Evolutionary conservation across 2,113 vertebrate genomes (phyloP).

Genomic region (Aleadryas rufinucha): DNA sequence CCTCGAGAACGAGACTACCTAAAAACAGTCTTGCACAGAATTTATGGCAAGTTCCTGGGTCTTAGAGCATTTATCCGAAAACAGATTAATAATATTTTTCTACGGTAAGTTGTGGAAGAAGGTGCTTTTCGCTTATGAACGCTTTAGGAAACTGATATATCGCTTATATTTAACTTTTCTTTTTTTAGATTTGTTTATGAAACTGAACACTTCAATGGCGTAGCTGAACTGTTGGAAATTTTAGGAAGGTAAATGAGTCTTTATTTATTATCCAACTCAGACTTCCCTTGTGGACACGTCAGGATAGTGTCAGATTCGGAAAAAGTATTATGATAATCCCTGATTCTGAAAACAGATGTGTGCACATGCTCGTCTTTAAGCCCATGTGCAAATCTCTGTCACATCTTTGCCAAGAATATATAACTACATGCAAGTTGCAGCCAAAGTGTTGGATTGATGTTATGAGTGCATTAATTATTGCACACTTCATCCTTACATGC

Average conservation of each 20-base stretch:
- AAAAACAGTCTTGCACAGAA: slow-evolving; percentile 99
- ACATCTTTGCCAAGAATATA: neutral
- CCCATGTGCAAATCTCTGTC: neutral
- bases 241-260: slow-evolving; percentile 89
- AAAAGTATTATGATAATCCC: neutral
- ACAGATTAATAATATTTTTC: slow-evolving; percentile 99
- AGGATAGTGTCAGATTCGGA: neutral
- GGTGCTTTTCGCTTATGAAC: neutral
- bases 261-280: neutral
- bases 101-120: slow-evolving; percentile 86
- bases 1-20: slow-evolving; percentile 98
- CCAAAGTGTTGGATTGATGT: neutral
- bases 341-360: neutral
- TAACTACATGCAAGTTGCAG: neutral
- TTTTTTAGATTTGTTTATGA: slow-evolving; percentile 98
- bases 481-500: neutral
- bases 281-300: neutral
- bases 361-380: neutral
- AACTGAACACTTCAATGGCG: slow-evolving; percentile 99
- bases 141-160: neutral
- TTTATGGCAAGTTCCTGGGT: slow-evolving; percentile 99
- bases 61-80: slow-evolving; percentile 99
- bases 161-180: slow-evolving; percentile 2
- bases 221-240: slow-evolving; percentile 99
- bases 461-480: neutral